Conservation (phyloP, 2,888 invertebrate species). For the Netelia virgata region DNA sequence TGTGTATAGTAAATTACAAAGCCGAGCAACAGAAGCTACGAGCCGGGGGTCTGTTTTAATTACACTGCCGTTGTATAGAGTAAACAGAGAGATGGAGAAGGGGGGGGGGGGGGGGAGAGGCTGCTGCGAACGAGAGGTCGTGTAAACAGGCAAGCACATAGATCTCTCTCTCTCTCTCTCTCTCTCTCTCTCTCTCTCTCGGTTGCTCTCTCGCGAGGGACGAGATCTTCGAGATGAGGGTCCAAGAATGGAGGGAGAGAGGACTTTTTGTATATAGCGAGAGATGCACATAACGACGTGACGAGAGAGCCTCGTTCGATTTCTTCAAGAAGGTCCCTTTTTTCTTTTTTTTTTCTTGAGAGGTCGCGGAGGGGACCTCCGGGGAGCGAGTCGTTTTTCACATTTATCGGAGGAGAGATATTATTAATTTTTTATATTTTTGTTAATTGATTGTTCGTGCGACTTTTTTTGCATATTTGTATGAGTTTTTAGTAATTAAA, state of each 20-base stretch:
- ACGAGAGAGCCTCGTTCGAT: slow-evolving; percentile 60
- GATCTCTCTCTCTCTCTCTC: slow-evolving; percentile 40
- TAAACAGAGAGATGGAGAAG: slow-evolving; percentile 58
- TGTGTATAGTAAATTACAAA: slow-evolving; percentile 38
- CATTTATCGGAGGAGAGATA: not conserved
- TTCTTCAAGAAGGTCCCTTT: slow-evolving; percentile 43
- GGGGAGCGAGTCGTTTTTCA: not conserved
- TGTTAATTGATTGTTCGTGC: not conserved
- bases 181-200: slow-evolving; percentile 23
- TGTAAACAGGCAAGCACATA: slow-evolving; percentile 59
- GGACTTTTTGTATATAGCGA: slow-evolving; percentile 22
- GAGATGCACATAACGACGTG: slow-evolving; percentile 53
- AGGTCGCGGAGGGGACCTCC: not conserved
- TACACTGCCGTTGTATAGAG: slow-evolving; percentile 65
- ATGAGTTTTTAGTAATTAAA: not conserved
- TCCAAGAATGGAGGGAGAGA: not conserved
- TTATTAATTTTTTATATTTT: not conserved
- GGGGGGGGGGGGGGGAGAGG: slow-evolving; percentile 4
- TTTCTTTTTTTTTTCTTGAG: slow-evolving; percentile 24
- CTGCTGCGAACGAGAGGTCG: slow-evolving; percentile 57
- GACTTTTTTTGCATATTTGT: not conserved
- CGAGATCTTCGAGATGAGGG: slow-evolving; percentile 25
- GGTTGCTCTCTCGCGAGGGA: slow-evolving; percentile 3
- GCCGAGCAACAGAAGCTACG: slow-evolving; percentile 52
- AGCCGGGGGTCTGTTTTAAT: slow-evolving; percentile 67